Conservation (phyloP, 2,888 invertebrate species). For the Saturnia japonica region DNA sequence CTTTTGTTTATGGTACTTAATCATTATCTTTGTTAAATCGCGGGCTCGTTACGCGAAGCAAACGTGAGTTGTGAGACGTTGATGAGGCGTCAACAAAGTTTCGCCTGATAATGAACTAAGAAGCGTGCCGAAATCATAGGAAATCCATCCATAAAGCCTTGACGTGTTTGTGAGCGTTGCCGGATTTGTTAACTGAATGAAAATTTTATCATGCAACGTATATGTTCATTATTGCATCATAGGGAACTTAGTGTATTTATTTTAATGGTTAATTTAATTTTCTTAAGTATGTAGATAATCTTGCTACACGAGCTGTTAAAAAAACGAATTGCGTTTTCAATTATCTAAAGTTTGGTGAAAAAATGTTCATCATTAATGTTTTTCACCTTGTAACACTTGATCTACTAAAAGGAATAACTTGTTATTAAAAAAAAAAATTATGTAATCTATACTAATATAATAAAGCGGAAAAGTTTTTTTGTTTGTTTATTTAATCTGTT, state of each 20-base stretch:
- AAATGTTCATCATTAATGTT: too few species aligned
- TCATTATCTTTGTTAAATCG: slow-evolving; percentile 10
- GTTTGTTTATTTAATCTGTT: too few species aligned
- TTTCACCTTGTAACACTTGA: too few species aligned
- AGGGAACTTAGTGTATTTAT: neutral
- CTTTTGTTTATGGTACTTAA: slow-evolving; percentile 7
- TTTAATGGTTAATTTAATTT: neutral
- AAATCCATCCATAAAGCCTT: neutral
- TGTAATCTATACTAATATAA: too few species aligned
- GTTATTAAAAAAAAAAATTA: too few species aligned
- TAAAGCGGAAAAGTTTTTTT: too few species aligned
- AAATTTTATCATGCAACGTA: slow-evolving; percentile 2
- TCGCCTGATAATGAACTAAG: slow-evolving; percentile 41
- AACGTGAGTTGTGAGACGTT: slow-evolving; percentile 36
- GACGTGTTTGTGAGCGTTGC: neutral
- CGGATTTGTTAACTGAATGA: neutral
- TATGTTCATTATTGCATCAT: neutral
- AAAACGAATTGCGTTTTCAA: neutral
- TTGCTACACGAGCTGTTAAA: neutral
- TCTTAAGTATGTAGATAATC: neutral
- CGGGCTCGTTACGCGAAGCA: slow-evolving; percentile 28
- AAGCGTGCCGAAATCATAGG: slow-evolving; percentile 16
- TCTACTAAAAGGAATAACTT: too few species aligned
- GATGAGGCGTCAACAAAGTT: slow-evolving; percentile 37
- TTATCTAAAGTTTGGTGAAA: neutral